Base-by-base conservation (phyloP, 2,113 vertebrate genomes). In the Loxodonta africana region DNA sequence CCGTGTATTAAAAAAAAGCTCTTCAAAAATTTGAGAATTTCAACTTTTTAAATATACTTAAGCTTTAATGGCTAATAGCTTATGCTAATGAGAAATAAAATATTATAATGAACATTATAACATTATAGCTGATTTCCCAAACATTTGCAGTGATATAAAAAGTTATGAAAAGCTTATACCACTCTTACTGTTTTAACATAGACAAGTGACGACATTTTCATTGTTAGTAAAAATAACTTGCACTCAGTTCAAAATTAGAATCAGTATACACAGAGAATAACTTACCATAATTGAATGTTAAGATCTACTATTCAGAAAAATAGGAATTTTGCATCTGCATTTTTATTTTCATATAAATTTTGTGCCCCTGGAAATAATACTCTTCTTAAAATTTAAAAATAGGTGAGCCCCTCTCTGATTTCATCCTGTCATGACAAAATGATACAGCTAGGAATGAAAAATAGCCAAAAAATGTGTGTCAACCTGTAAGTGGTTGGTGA, bases 11-110 rank as follows among this genome's bases (percentile, higher is more conserved):
- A 46, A 15, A 82, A 48, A 25, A 82, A 57, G 23, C 41, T 37
- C 48, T 65, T 2, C 63, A 94, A 83, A 92, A 94, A 57, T 76
- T 96, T 91, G 67, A 95, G 21, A 92, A 95, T 41, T 78, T 90
- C 21, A 71, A 91, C n/a, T 83, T 97, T 85, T 85, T 3, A 96
- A 96, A 91, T 90, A 82, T 62, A 73, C 33, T 90, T 92, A 93
- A 85, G 48, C 9, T 12, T 88, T 90, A 92, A 85, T 78, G 73
- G 77, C 48, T 96, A 83, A 95, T 90, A 91, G 30, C 15, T 82
- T 95, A n/a, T 30, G 41, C 14, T 87, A 74, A 84, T 78, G 51
- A 95, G 81, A 81, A 81, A 41, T 9, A 90, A 92, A 88, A 88
- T 90, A 77, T 41, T 53, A 80, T 69, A 77, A 69, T 74, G 48